Evolutionary conservation across 2,888 invertebrate species (phyloP).

Genomic region (Sinodicranocentrus sp.): DNA sequence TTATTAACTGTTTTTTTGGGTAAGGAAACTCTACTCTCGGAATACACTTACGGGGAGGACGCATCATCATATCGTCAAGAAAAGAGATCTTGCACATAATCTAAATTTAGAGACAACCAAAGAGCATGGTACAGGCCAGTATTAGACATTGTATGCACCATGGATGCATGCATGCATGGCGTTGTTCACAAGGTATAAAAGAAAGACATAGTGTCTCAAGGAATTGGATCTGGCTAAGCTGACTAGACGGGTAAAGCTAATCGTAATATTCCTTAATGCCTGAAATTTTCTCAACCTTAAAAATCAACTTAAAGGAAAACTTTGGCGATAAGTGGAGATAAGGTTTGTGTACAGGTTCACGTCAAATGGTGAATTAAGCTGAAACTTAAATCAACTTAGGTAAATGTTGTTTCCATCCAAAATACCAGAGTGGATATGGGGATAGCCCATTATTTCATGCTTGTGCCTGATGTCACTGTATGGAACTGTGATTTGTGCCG

Average conservation of each 20-base stretch:
- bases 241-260: conserved; percentile 19
- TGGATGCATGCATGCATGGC: conserved; percentile 33
- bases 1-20: no score
- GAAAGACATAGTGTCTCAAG: conserved; percentile 36
- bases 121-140: background rate
- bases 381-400: background rate
- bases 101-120: conserved; percentile 58
- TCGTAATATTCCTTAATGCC: conserved; percentile 34
- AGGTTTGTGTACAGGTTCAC: background rate
- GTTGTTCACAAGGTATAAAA: background rate
- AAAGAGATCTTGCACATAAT: conserved; percentile 47
- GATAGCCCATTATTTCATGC: background rate
- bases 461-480: background rate
- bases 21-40: conserved; percentile 10
- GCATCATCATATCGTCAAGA: background rate
- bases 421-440: background rate
- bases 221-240: conserved; percentile 31
- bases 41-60: conserved; percentile 24
- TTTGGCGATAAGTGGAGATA: conserved; percentile 43
- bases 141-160: background rate
- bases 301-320: conserved; percentile 15
- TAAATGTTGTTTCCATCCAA: no score
- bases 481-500: conserved; percentile 34
- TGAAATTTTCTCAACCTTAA: conserved; percentile 6
- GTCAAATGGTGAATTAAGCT: no score